Evolutionary conservation across 2,888 invertebrate genomes (phyloP).

Genomic region (Drosophila neotestacea): DNA sequence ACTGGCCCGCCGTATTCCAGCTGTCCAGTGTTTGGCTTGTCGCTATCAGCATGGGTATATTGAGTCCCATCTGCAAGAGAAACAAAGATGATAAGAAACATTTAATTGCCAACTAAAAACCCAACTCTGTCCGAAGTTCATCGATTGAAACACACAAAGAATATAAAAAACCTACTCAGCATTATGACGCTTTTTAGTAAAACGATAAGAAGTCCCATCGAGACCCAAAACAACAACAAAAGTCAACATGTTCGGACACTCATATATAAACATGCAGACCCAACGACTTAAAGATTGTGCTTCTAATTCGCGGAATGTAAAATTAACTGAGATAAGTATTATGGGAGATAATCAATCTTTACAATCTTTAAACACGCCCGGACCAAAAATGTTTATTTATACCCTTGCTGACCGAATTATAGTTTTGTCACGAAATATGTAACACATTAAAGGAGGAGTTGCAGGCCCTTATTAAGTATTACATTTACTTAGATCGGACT

Average conservation of each 20-base stretch:
- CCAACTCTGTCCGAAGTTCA: constrained; percentile 11
- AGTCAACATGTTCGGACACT: background rate
- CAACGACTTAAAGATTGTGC: too few relatives aligned
- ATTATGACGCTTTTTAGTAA: constrained; percentile 50
- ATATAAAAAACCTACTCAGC: constrained; percentile 31
- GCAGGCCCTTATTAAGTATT: too few relatives aligned
- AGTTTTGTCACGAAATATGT: too few relatives aligned
- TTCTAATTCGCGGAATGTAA: background rate
- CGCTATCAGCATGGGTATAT: constrained; percentile 83
- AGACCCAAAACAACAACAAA: background rate
- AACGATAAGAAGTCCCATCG: constrained; percentile 14
- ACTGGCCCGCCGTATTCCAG: constrained; percentile 82
- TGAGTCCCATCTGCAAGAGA: constrained; percentile 81
- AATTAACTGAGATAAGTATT: too few relatives aligned
- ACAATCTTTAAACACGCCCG: too few relatives aligned
- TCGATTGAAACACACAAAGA: constrained; percentile 5
- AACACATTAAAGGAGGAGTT: too few relatives aligned
- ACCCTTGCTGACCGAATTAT: too few relatives aligned
- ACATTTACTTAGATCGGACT: too few relatives aligned
- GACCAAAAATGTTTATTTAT: too few relatives aligned
- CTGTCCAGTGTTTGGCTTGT: constrained; percentile 79
- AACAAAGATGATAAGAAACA: constrained; percentile 1
- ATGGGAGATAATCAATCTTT: too few relatives aligned
- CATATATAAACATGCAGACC: too few relatives aligned
- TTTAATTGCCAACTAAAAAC: background rate